Evolutionary conservation across 2,797 vertebrate species (phyloP), one percentile per base, ranked within the genome.

Genomic region (Thamnophis elegans): DNA sequence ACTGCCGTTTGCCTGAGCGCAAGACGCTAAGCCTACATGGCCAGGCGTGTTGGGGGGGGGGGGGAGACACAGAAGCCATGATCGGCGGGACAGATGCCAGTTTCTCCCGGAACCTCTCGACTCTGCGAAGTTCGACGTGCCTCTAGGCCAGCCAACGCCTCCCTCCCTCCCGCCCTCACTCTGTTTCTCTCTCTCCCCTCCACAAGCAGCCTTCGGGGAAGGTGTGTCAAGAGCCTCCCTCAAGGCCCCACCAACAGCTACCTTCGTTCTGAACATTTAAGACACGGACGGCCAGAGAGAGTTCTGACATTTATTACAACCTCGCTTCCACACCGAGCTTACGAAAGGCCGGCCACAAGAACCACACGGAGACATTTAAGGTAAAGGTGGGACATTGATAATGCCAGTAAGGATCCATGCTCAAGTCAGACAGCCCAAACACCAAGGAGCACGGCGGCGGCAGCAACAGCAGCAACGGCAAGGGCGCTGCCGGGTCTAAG

Each of bases 391-490:
- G 96, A 94, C 97, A 26, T 96, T 96, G 95, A 95, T 94, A 1
- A 92, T 96, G 95, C 96, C 97, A 94, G 97, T 94, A 8, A 94
- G 94, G 96, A 93, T 96, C 97, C 97, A 89, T 96, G 96, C 96
- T 95, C 96, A 95, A 93, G 94, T 96, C 95, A 94, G 96, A 97
- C 97, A 96, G 97, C 97, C 97, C 97, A 97, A 88, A 97, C 96
- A 47, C 97, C 97, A 91, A 97, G 95, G 95, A 96, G 95, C 97
- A 92, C 96, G 91, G 95, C 94, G 12, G 93, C 73, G 10, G 36
- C 18, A 1, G 68, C 65, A 58, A 58, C 18, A 9, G 65, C n/a
- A 68, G 6, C 25, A 7, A 26, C 59, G 2, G 59, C 59, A 28
- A 28, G 97, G 85, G 96, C 94, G 96, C 96, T 94, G 95, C 97